These are phyloP conservation scores for Coronaproctus castanopsis DNA, from an alignment of 2,888 invertebrate genomes.

Conservation along the genomic window DNA sequence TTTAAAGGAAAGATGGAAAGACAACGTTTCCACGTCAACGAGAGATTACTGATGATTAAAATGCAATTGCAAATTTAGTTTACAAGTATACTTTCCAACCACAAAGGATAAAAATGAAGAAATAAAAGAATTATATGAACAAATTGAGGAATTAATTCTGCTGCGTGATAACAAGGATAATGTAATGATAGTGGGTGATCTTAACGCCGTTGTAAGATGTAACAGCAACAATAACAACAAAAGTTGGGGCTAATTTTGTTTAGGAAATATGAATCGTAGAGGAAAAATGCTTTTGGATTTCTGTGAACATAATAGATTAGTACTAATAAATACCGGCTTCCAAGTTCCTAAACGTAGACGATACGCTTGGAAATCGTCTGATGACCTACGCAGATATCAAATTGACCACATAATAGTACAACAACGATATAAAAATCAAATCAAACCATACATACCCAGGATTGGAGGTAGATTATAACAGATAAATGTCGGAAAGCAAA, in stretches of 20 bases:
- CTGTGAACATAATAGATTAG: constrained; percentile 5
- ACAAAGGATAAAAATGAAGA: not conserved
- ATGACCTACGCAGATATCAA: not conserved
- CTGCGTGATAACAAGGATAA: not conserved
- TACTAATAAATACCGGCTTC: constrained; percentile 2
- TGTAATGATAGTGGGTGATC: constrained; percentile 1
- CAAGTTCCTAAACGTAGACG: constrained; percentile 4
- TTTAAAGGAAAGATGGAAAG: too few species aligned
- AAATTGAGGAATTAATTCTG: constrained; percentile 2
- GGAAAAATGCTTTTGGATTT: not conserved
- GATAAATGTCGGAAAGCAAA: too few species aligned
- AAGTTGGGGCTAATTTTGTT: constrained; percentile 3
- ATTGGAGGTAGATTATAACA: not conserved
- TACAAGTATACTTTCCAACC: not conserved
- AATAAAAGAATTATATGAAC: constrained; percentile 2
- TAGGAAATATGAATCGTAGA: constrained; percentile 1
- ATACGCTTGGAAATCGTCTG: constrained; percentile 9
- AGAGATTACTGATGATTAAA: not conserved
- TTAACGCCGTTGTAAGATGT: constrained; percentile 3
- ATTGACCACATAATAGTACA: too few species aligned
- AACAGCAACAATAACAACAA: not conserved
- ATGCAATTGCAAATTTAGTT: not conserved
- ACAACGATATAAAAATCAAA: not conserved
- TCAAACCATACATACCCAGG: not conserved
- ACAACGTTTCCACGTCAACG: too few species aligned